A percentile compares a stretch with the other conserved stretches of the same genome.
Evolutionary conservation across 2,888 invertebrate species (phyloP).

Genomic region (Anthophora plumipes): DNA sequence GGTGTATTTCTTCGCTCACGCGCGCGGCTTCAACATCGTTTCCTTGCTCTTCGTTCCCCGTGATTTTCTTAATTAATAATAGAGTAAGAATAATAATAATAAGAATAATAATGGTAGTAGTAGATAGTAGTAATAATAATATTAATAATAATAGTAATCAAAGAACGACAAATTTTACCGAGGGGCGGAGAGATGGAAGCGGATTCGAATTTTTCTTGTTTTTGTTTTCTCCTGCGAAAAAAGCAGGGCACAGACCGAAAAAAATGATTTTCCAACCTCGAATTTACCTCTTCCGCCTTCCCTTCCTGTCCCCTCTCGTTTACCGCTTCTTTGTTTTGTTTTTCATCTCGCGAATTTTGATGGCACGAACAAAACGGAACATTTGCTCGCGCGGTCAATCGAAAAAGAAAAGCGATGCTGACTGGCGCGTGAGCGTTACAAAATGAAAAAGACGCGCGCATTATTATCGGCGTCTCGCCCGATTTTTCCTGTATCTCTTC

Average conservation of each 20-base stretch:
- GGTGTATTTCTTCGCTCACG: constrained; percentile 59
- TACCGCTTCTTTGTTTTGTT: too few relatives aligned
- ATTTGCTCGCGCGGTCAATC: constrained; percentile 1
- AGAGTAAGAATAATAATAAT: constrained; percentile 30
- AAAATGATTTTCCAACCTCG: constrained; percentile 8
- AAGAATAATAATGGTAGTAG: constrained; percentile 31
- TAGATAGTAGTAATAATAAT: constrained; percentile 1
- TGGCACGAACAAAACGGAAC: constrained; percentile 13
- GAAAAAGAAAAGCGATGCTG: constrained; percentile 48
- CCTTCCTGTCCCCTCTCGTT: not conserved
- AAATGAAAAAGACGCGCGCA: constrained; percentile 75
- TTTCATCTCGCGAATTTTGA: constrained; percentile 14
- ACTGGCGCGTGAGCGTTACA: constrained; percentile 68
- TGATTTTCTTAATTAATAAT: constrained; percentile 40
- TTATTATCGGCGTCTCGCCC: constrained; percentile 66
- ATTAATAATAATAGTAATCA: constrained; percentile 15
- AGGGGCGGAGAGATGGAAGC: constrained; percentile 53
- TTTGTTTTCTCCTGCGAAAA: not conserved
- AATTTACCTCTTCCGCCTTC: not conserved
- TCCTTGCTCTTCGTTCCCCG: constrained; percentile 40
- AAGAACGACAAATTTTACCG: constrained; percentile 40
- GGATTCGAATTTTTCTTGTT: not conserved
- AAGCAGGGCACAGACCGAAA: constrained; percentile 15
- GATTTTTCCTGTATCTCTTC: constrained; percentile 61
- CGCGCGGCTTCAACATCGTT: constrained; percentile 49